Conservation (phyloP, 2,113 vertebrate genomes). For the Lepisosteus oculatus region DNA sequence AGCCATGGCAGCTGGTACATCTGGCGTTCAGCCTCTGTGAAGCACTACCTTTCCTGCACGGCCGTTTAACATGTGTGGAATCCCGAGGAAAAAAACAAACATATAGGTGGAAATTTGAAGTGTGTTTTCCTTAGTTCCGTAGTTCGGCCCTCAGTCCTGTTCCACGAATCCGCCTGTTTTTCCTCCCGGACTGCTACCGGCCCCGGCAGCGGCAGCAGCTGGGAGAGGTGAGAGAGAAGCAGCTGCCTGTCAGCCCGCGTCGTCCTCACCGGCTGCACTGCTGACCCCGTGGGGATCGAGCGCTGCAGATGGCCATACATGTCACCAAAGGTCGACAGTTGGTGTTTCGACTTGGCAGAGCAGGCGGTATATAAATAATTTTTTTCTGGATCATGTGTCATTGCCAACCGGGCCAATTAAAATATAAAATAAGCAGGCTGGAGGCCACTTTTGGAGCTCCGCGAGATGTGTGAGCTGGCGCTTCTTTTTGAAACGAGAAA, state of each 20-base stretch:
- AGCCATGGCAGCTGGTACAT: background rate
- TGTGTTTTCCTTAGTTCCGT: too few relatives aligned
- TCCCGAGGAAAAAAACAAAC: background rate
- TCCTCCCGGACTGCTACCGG: too few relatives aligned
- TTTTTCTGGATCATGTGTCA: slow-evolving; percentile 17
- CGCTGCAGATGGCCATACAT: slow-evolving; percentile 20
- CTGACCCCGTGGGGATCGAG: slow-evolving; percentile 4
- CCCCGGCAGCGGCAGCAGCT: background rate
- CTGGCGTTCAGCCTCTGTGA: background rate
- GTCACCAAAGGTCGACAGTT: slow-evolving; percentile 28
- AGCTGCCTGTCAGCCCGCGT: slow-evolving; percentile 8
- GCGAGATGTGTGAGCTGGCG: too few relatives aligned
- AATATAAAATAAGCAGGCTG: background rate
- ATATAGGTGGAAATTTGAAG: too few relatives aligned
- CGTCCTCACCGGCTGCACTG: slow-evolving; percentile 1
- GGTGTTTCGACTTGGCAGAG: slow-evolving; percentile 18
- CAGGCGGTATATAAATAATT: slow-evolving; percentile 18
- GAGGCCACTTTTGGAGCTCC: too few relatives aligned
- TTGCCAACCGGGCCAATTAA: slow-evolving; percentile 15
- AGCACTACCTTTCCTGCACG: background rate
- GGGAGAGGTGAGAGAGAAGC: slow-evolving; percentile 4
- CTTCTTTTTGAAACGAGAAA: too few relatives aligned
- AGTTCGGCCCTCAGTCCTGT: too few relatives aligned
- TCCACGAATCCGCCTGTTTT: too few relatives aligned
- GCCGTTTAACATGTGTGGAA: background rate